Conservation (phyloP, 2,797 vertebrate species). For the Bufotes viridis region DNA sequence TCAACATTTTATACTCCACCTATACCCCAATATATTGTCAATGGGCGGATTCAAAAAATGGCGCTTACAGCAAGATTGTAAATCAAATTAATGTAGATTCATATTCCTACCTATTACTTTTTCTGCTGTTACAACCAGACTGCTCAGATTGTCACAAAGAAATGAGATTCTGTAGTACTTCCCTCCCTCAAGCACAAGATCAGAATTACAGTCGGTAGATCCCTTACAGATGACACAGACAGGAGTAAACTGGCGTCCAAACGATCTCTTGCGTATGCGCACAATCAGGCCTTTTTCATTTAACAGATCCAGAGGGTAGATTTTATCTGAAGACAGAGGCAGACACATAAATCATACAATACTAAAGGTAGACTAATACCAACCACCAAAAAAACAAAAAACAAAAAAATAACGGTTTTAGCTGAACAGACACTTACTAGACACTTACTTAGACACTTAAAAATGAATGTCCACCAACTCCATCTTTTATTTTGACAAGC, state of each 20-base stretch:
- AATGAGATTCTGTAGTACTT: constrained; percentile 71
- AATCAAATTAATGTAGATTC: neutral
- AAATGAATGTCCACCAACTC: no score
- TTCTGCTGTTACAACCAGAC: constrained; percentile 71
- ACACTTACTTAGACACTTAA: no score
- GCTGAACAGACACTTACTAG: no score
- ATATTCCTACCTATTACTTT: constrained; percentile 72
- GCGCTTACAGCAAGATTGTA: neutral
- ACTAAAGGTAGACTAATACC: neutral
- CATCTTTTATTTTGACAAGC: no score
- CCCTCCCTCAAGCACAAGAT: constrained; percentile 69
- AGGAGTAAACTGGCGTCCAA: constrained; percentile 56
- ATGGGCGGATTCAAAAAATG: neutral
- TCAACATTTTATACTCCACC: no score
- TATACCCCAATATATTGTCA: no score
- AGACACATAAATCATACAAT: neutral
- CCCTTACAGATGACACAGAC: constrained; percentile 75
- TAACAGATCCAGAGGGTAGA: constrained; percentile 72
- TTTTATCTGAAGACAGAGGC: constrained; percentile 67
- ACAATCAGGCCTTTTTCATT: constrained; percentile 66
- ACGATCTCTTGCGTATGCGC: constrained; percentile 65
- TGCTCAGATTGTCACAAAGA: constrained; percentile 72
- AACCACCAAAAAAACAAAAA: neutral
- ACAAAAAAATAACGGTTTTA: no score
- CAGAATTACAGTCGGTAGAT: constrained; percentile 66